Evolutionary conservation across 2,113 vertebrate species (phyloP).

Genomic region (Scolopax mira): DNA sequence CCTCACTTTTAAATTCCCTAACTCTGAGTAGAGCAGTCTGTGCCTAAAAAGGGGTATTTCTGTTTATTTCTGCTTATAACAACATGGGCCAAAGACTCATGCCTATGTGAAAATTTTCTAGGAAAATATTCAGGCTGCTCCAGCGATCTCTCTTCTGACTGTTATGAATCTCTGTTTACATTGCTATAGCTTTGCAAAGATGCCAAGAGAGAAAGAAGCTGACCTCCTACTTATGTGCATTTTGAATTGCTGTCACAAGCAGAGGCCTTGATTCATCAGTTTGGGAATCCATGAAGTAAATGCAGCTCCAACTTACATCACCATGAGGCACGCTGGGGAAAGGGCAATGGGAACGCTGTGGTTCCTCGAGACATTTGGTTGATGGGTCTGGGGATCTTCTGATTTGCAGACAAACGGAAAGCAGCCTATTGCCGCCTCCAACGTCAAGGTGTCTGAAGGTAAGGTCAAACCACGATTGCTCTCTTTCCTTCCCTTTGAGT

Average conservation of each 20-base stretch:
- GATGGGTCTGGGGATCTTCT: background rate
- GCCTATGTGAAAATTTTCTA: background rate
- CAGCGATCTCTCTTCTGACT: background rate
- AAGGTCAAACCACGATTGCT: background rate
- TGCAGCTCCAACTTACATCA: background rate
- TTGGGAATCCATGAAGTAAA: background rate
- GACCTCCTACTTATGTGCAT: background rate
- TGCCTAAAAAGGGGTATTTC: background rate
- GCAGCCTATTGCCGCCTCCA: background rate
- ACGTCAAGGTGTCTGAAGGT: background rate
- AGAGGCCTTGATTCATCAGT: background rate
- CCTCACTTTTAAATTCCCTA: background rate
- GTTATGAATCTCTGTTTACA: background rate
- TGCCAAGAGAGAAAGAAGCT: background rate
- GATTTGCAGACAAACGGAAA: background rate
- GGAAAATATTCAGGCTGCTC: background rate
- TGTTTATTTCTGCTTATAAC: background rate
- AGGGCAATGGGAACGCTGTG: accelerated
- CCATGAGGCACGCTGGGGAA: background rate
- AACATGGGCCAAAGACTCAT: background rate
- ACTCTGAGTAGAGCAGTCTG: background rate
- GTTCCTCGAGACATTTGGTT: background rate
- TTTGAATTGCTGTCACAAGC: background rate
- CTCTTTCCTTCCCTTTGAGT: background rate
- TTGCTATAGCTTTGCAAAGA: background rate